Percentiles rank a stretch among this genome's conserved stretches.
Evolutionary conservation across 35 echinoderm and acorn worm genomes (phyloP).

Genomic region (Patiria miniata): DNA sequence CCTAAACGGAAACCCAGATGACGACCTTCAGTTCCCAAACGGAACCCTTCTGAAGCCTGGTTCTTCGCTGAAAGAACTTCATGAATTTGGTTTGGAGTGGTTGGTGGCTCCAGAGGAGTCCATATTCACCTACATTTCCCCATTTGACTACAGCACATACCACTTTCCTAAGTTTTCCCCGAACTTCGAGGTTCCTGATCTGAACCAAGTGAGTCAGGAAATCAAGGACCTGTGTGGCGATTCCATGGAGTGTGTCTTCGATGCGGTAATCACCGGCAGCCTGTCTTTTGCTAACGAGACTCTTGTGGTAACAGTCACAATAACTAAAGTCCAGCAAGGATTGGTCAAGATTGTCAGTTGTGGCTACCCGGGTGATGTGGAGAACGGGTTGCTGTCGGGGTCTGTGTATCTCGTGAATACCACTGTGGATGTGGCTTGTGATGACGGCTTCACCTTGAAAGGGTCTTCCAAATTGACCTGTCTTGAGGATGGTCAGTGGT

Average conservation of each 20-base stretch:
- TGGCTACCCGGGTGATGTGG: constrained; percentile 56
- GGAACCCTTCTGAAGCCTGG: constrained; percentile 26
- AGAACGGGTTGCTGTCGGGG: constrained; percentile 53
- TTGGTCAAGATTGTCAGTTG: constrained; percentile 68
- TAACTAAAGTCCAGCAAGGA: constrained; percentile 18
- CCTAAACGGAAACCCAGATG: constrained; percentile 43
- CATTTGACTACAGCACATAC: constrained; percentile 52
- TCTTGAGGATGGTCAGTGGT: constrained; percentile 10
- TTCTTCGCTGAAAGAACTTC: constrained; percentile 29
- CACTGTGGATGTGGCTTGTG: constrained; percentile 31
- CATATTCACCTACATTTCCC: constrained; percentile 51
- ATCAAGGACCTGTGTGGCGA: constrained; percentile 61
- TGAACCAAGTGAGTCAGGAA: constrained; percentile 45
- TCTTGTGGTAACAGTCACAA: constrained; percentile 3
- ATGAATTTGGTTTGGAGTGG: constrained; percentile 56
- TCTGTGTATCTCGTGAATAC: constrained; percentile 49
- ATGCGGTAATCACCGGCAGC: constrained; percentile 46
- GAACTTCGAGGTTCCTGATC: constrained; percentile 43
- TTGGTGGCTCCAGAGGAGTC: constrained; percentile 37
- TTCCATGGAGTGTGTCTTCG: constrained; percentile 52
- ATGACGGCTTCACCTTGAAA: constrained; percentile 22
- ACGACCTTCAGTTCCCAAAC: constrained; percentile 58
- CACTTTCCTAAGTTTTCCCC: constrained; percentile 44
- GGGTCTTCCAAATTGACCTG: neutral
- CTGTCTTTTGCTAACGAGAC: constrained; percentile 57